Evolutionary conservation across 1,140 invertebrate genomes (phyloP).

Genomic region (Trichonephila clavipes): DNA sequence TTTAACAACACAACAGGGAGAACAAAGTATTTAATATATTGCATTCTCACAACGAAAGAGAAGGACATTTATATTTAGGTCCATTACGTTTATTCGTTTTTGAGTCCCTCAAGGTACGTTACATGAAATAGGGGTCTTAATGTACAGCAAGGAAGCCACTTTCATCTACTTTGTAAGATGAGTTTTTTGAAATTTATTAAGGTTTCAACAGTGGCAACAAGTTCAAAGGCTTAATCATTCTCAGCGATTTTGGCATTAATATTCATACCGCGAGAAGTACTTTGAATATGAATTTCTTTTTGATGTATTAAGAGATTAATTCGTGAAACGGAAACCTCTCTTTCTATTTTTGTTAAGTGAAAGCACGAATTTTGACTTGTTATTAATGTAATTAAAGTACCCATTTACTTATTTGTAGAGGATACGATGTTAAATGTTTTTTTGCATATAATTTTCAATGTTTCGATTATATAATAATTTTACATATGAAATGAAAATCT

Average conservation of each 20-base stretch:
- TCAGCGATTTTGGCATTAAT: neutral
- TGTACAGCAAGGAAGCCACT: neutral
- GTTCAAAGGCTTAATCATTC: conserved; percentile 18
- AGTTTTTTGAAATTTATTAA: neutral
- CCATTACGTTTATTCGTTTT: conserved; percentile 42
- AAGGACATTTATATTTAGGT: conserved; percentile 55
- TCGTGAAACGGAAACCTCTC: neutral
- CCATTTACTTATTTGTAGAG: neutral
- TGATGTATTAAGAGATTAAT: conserved; percentile 8
- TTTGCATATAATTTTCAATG: neutral
- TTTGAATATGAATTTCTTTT: neutral
- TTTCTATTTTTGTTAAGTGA: neutral
- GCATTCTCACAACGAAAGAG: neutral
- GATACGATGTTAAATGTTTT: neutral
- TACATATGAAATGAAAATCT: neutral
- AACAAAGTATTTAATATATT: conserved; percentile 1
- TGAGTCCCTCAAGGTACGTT: neutral
- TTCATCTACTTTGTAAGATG: neutral
- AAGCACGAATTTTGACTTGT: neutral
- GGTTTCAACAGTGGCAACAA: neutral
- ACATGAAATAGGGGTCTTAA: neutral
- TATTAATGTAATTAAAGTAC: neutral
- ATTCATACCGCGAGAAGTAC: neutral
- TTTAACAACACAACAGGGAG: conserved; percentile 6
- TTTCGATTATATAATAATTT: neutral